phyloP scores from a whole-genome alignment of 1,140 invertebrate species.

The Drosophila pseudoobscura region DNA sequence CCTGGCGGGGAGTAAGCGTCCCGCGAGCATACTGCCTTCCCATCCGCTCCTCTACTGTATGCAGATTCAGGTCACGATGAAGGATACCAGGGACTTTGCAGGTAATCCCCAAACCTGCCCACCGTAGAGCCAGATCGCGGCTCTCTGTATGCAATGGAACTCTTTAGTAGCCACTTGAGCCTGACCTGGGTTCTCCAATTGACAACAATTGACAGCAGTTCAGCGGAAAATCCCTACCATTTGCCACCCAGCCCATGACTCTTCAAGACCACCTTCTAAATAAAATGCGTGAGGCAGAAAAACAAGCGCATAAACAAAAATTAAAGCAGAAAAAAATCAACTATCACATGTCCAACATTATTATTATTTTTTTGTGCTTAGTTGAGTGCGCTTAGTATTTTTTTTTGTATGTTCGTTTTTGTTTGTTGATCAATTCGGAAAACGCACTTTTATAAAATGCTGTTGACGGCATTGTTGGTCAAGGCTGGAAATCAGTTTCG shows the following conservation, averaged over 20 bases:
- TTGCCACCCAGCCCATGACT: neutral
- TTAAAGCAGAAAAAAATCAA: slow-evolving; percentile 48
- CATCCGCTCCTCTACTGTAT: too few relatives aligned
- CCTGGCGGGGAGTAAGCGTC: too few relatives aligned
- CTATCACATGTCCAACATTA: slow-evolving; percentile 28
- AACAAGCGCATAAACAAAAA: slow-evolving; percentile 37
- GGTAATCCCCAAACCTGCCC: too few relatives aligned
- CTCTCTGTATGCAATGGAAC: too few relatives aligned
- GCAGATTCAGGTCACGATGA: too few relatives aligned
- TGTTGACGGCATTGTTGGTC: slow-evolving; percentile 50
- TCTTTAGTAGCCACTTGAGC: too few relatives aligned
- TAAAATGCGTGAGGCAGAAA: slow-evolving; percentile 34
- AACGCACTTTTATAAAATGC: slow-evolving; percentile 70
- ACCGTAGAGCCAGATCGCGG: too few relatives aligned
- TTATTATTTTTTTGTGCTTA: neutral
- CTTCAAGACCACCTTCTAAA: slow-evolving; percentile 21
- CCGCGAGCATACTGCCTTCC: too few relatives aligned
- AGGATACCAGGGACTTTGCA: too few relatives aligned
- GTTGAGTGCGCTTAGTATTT: slow-evolving; percentile 15
- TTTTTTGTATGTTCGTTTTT: slow-evolving; percentile 18
- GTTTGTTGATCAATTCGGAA: slow-evolving; percentile 56
- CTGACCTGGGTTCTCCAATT: too few relatives aligned
- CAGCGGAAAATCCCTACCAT: neutral
- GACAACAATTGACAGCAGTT: too few relatives aligned
- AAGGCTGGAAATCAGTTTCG: slow-evolving; percentile 47